Evolutionary conservation across 2,888 invertebrate species (phyloP), one percentile per base, ranked within the genome.

Genomic region (Mechanitis mazaeus): DNA sequence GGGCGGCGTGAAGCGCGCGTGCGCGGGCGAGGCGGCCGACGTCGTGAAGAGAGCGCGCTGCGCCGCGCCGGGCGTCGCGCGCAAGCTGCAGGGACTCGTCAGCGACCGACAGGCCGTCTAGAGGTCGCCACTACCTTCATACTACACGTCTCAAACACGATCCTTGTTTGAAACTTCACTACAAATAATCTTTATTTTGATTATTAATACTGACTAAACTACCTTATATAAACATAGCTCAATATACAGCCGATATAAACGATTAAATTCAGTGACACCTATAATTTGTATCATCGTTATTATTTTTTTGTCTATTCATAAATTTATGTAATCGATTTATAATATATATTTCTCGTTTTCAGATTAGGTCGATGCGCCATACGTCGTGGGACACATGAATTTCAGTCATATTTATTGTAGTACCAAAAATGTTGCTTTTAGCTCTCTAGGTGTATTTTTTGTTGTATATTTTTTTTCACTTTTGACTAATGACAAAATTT

Each of bases 21-120:
- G 61, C 58, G 80, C 91, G 47, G 91, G 91, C 65, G 90, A 85
- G 33, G 76, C 75, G 33, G 77, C 60, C 56, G 82, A 76, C 58
- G 76, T 83, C 64, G 83, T 87, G 68, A 84, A 84, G 73, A 73
- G 90, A 1, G 75, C 86, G 66, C 83, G 85, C 33, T 80, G 75
- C 68, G 84, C 83, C 64, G 79, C 83, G 68, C 79, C 87, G 64
- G 87, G 90, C 65, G 88, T 91, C 45, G 90, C 91, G 61, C 81
- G 92, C 73, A 93, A 93, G 79, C 85, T 93, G 76, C 92, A 92
- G 75, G 91, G 91, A 0, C 85, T 93, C 66, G 86, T 93, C 70
- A 91, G 87, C 72, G 93, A 93, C 75, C 81, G 93, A 3, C 88
- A 91, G 75, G 91, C 90, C 64, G 90, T 84, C 54, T 81, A 73